phyloP scores from a whole-genome alignment of 2,888 invertebrate species.

The Harmothoe impar region DNA sequence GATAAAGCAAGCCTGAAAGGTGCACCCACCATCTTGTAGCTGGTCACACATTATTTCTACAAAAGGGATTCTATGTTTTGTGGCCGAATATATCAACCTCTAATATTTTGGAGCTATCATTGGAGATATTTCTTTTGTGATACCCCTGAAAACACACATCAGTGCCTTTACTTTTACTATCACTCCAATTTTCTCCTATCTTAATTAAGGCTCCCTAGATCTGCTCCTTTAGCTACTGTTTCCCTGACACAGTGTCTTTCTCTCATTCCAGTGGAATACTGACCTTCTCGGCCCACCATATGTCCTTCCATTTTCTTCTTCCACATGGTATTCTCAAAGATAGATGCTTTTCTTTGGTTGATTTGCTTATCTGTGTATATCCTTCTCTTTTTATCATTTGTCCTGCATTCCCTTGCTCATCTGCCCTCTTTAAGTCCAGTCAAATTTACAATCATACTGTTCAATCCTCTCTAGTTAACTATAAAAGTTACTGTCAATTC shows the following conservation, averaged over 20 bases:
- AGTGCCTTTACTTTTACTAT: too few species aligned
- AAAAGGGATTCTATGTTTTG: too few species aligned
- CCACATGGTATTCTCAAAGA: background rate
- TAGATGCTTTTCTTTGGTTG: background rate
- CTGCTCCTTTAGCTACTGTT: too few species aligned
- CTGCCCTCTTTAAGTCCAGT: background rate
- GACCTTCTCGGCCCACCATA: background rate
- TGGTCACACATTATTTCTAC: too few species aligned
- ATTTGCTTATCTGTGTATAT: background rate
- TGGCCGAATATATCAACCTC: too few species aligned
- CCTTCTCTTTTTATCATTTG: background rate
- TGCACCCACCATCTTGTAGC: too few species aligned
- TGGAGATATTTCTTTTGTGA: too few species aligned
- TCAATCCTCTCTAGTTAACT: background rate
- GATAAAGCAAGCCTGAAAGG: too few species aligned
- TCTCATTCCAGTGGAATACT: constrained; percentile 54
- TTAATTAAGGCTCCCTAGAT: too few species aligned
- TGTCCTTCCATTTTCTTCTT: constrained; percentile 20
- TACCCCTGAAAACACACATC: too few species aligned
- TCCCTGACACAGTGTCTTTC: constrained; percentile 1
- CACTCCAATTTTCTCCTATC: too few species aligned
- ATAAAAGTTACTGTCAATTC: background rate
- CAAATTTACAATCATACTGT: background rate
- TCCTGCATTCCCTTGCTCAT: background rate
- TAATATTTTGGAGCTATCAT: too few species aligned